Conservation (phyloP, 2,797 vertebrate species). For the Gallirallus australis region DNA sequence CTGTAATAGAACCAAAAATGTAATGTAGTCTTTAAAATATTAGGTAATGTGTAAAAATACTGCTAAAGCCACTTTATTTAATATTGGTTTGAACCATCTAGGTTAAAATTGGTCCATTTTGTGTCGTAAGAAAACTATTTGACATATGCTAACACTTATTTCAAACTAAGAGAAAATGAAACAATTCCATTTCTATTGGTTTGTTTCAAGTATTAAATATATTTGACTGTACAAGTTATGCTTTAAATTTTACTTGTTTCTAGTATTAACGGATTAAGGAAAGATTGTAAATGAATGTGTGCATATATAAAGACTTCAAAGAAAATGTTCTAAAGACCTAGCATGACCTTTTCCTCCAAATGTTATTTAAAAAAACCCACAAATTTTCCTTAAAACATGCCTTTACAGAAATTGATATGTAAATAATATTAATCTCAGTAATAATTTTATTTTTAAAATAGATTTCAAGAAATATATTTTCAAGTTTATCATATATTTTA, state of each 20-base stretch:
- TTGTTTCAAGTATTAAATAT: background rate
- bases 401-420: background rate
- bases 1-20: background rate
- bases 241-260: background rate
- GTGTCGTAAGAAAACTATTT: background rate
- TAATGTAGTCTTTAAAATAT: background rate
- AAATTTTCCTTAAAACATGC: background rate
- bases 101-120: background rate
- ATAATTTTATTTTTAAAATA: background rate
- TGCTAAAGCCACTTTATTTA: background rate
- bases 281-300: background rate
- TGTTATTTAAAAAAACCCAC: background rate
- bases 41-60: background rate
- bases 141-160: background rate
- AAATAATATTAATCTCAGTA: background rate
- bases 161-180: background rate
- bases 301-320: background rate
- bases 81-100: background rate
- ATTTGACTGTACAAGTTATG: background rate
- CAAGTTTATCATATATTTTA: background rate
- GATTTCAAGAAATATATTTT: background rate
- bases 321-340: background rate
- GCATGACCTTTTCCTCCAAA: background rate
- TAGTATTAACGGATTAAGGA: background rate
- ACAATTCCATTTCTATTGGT: background rate